Base-by-base conservation (phyloP, 30 jellyfish, hydroid and myxozoan genomes). In the Aurelia sp. region DNA sequence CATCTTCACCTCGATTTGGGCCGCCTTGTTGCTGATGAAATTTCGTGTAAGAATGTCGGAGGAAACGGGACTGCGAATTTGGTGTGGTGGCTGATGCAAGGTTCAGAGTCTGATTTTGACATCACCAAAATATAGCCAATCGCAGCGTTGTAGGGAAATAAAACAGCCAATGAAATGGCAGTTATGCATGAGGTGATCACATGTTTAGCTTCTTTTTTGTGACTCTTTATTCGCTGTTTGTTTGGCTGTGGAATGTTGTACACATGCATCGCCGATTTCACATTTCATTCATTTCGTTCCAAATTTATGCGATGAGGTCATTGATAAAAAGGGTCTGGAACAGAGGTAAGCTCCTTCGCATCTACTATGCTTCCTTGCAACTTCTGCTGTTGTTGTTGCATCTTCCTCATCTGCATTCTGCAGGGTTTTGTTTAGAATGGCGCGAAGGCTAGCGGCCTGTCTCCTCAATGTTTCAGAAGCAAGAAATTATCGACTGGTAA, bases 381-480 rank as follows among this genome's bases (percentile, higher is more conserved):
- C 10, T 13, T 12, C 10, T 44, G 55, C 15, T 44, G 55, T 44
- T 44, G 55, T 44, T 44, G 55, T 10, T 44, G 17, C 15, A 10
- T 44, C 9, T 44, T 44, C 55, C 9, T 4, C 55, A 44, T 44
- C 15, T 0, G 55, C 10, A 4, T n/a, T n/a, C n/a, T n/a, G n/a
- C n/a, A n/a, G n/a, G n/a, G n/a, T 5, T 37, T 37, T 9, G 50
- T 37, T 37, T 37, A 79, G 40, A 9, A 81, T 81, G 90, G 82
- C 90, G 75, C 74, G 74, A 62, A 73, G 73, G 52, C 81, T 89
- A 17, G 97, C 81, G 2, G 97, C 90, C 51, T 89, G 92, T 58
- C 75, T 79, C 16, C 65, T 89, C 23, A 89, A 89, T 62, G 77
- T 89, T 23, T 89, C 97, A 3, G 97, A 79, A 60, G 97, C 85